A percentile compares a stretch with the other conserved stretches of the same genome.
Evolutionary conservation across 2,888 invertebrate genomes (phyloP).

Genomic region (Eubasilissa splendida): DNA sequence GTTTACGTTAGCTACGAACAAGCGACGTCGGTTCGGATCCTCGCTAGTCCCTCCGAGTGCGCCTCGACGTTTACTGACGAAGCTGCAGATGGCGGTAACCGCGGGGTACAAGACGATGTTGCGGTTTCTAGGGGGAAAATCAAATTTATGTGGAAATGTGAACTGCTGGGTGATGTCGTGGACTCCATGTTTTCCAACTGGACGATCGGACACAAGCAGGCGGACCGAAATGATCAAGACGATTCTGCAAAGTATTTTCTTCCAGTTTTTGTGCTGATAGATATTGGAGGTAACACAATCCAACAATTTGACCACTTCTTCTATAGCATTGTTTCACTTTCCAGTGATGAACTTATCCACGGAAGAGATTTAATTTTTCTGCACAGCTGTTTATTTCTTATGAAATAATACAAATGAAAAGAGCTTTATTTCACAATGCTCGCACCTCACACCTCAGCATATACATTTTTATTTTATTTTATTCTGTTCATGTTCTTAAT

Average conservation of each 20-base stretch:
- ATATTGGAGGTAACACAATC: slow-evolving; percentile 62
- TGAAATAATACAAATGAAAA: too few relatives aligned
- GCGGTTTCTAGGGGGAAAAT: slow-evolving; percentile 45
- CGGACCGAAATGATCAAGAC: slow-evolving; percentile 66
- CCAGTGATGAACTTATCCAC: too few relatives aligned
- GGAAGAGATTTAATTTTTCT: too few relatives aligned
- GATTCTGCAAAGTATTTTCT: slow-evolving; percentile 68
- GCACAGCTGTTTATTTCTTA: too few relatives aligned
- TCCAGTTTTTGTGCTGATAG: slow-evolving; percentile 71
- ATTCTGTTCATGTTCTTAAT: too few relatives aligned
- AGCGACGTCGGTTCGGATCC: neutral
- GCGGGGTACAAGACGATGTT: neutral
- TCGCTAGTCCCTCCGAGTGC: neutral
- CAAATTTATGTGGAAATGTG: slow-evolving; percentile 70
- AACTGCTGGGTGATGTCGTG: slow-evolving; percentile 69
- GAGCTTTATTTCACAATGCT: too few relatives aligned
- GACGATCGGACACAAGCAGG: slow-evolving; percentile 70
- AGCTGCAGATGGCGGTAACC: slow-evolving; percentile 9
- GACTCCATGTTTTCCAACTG: slow-evolving; percentile 71
- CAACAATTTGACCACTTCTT: neutral
- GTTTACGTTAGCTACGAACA: slow-evolving; percentile 41
- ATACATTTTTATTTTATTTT: too few relatives aligned
- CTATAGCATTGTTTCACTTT: neutral
- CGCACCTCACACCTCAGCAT: too few relatives aligned
- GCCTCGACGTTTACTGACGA: neutral